Evolutionary conservation across 2,113 vertebrate species (phyloP), one percentile per base, ranked within the genome.

Genomic region (Candoia aspera): DNA sequence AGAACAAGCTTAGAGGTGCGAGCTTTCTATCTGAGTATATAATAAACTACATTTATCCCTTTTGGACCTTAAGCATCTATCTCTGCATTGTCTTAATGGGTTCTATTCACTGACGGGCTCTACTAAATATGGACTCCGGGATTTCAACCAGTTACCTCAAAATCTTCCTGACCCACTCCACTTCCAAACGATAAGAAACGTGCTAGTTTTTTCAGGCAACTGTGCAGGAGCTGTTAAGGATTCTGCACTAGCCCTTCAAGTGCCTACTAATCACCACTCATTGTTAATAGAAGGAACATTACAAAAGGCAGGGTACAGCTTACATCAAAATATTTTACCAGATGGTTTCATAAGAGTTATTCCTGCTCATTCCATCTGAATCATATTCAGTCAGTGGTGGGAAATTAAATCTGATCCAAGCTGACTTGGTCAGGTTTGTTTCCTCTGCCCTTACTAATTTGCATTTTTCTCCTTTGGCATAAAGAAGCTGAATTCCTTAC

Each of bases 351-450:
- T 64, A 37, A 73, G 1, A 86, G 17, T 9, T 17, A 57, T 42
- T 88, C 29, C 68, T 83, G 26, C 64, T 92, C 37, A 12, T 54
- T 19, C 26, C 10, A 29, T 29, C 53, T 42, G 33, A 88, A 87
- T 53, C 86, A 60, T 57, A 88, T 88, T 13, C 62, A 58, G 58
- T 91, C 62, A 79, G 26, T n/a, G 19, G 19, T 23, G 49, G 19
- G 33, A 88, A 60, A 88, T 23, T n/a, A 88, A 84, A 60, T n/a
- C 26, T 8, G 42, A 84, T 59, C 57, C 91, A 84, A 92, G 87
- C 29, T 33, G 55, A 88, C 94, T 88, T 23, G 46, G 94, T 90
- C 37, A 54, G 19, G 91, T 89, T 17, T 95, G 94, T 93, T 55
- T 64, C 26, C 29, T 64, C 11, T 64, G n/a, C 8, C 10, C 26